These are phyloP conservation scores for Zosterops pallidus DNA, from an alignment of 2,113 vertebrate species.

Conservation along the genomic window DNA sequence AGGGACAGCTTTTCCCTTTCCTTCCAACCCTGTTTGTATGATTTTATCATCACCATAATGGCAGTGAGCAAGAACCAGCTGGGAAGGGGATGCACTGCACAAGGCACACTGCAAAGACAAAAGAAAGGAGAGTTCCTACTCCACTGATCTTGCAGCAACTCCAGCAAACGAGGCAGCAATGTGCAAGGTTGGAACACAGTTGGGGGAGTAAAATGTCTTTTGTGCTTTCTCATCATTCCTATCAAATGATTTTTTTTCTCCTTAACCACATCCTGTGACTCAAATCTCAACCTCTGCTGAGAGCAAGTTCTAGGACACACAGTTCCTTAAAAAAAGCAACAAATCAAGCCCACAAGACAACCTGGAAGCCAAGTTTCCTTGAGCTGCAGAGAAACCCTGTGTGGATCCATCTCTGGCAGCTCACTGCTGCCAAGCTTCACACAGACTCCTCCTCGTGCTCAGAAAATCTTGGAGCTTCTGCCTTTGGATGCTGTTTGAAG, in stretches of 20 bases:
- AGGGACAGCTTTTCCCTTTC: background rate
- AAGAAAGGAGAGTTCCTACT: background rate
- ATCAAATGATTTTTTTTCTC: background rate
- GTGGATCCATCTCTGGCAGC: background rate
- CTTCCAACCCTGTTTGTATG: background rate
- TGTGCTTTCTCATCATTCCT: constrained; percentile 8
- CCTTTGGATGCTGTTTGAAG: background rate
- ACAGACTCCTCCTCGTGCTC: background rate
- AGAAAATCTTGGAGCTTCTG: background rate
- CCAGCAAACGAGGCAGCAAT: background rate
- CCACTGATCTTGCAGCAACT: background rate
- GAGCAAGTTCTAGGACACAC: background rate
- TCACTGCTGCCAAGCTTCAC: background rate
- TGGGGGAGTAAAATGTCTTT: background rate
- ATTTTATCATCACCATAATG: background rate
- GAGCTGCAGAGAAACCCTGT: background rate
- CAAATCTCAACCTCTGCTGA: background rate
- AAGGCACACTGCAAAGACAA: background rate
- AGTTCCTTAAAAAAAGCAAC: constrained; percentile 13
- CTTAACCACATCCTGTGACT: constrained; percentile 32
- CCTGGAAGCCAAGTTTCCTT: background rate
- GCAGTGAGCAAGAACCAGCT: background rate
- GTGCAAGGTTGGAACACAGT: background rate
- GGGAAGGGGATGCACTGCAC: background rate
- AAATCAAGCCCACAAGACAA: constrained; percentile 30